Evolutionary conservation across 2,888 invertebrate genomes (phyloP).

Genomic region (Taphrorychus bicolor): DNA sequence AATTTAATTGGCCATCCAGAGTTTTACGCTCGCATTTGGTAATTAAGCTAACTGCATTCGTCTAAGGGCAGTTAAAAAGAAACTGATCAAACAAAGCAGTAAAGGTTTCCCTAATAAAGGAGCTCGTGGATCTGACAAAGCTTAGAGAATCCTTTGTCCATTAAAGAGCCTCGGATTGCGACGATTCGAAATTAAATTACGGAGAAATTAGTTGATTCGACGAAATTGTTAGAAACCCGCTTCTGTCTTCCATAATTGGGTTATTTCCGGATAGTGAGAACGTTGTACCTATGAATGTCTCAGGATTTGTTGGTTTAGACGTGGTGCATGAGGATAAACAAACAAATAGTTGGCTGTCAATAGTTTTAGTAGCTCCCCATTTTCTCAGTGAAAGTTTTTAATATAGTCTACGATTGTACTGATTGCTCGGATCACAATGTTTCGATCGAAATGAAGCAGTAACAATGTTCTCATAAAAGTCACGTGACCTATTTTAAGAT

Average conservation of each 20-base stretch:
- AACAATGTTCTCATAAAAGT: no score
- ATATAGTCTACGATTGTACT: no score
- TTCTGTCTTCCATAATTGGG: background rate
- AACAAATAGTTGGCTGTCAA: no score
- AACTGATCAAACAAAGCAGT: slow-evolving; percentile 33
- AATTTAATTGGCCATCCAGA: no score
- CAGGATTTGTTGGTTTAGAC: no score
- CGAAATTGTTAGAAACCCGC: background rate
- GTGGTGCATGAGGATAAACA: no score
- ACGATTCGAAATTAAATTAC: slow-evolving; percentile 34
- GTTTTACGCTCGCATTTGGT: background rate
- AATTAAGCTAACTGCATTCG: slow-evolving; percentile 16
- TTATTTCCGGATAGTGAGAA: background rate
- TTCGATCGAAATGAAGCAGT: no score
- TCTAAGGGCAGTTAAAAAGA: slow-evolving; percentile 27
- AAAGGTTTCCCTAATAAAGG: slow-evolving; percentile 36
- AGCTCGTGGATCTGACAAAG: slow-evolving; percentile 29
- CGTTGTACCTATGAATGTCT: no score
- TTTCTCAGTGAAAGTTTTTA: no score
- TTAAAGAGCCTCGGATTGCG: slow-evolving; percentile 23
- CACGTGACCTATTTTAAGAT: no score
- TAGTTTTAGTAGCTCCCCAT: no score
- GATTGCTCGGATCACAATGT: no score
- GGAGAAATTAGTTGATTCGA: slow-evolving; percentile 30
- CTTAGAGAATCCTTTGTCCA: slow-evolving; percentile 27